A percentile compares a stretch with the other conserved stretches of the same genome.
Conservation (phyloP, 2,797 vertebrate genomes). For the Anableps anableps region DNA sequence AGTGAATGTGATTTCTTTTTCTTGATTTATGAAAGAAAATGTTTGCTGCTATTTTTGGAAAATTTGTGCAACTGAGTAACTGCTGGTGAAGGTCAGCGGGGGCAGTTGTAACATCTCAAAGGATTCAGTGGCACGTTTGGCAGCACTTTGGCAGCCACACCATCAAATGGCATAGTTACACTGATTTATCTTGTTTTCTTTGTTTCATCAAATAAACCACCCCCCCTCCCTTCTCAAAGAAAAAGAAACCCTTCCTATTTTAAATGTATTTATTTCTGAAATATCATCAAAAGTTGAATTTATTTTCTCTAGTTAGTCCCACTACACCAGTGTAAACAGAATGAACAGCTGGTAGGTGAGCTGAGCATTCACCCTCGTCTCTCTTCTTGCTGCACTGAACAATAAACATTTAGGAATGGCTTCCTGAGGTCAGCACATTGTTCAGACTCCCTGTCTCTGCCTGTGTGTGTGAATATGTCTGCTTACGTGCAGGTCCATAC, state of each 20-base stretch:
- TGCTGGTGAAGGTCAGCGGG: slow-evolving; percentile 27
- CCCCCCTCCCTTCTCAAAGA: no score
- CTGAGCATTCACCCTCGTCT: slow-evolving; percentile 37
- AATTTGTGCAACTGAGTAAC: slow-evolving; percentile 32
- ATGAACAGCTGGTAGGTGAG: slow-evolving; percentile 28
- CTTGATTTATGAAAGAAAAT: slow-evolving; percentile 25
- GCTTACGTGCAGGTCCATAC: slow-evolving; percentile 23
- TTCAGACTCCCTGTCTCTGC: slow-evolving; percentile 63
- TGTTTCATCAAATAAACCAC: neutral
- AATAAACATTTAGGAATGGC: slow-evolving; percentile 71
- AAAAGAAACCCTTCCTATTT: neutral
- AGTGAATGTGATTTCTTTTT: neutral
- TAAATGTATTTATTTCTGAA: neutral
- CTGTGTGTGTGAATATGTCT: slow-evolving; percentile 29
- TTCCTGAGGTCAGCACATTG: slow-evolving; percentile 77
- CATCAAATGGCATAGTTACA: neutral
- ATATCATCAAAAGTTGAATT: neutral
- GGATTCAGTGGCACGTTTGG: slow-evolving; percentile 31
- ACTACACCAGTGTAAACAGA: slow-evolving; percentile 14
- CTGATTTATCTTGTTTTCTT: neutral
- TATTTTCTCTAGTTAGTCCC: neutral
- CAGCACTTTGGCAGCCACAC: slow-evolving; percentile 22
- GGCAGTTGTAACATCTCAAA: slow-evolving; percentile 28
- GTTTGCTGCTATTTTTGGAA: slow-evolving; percentile 42
- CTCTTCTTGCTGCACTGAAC: slow-evolving; percentile 58